These are phyloP conservation scores for Allygus modestus DNA, from an alignment of 2,888 invertebrate species.

Conservation along the genomic window DNA sequence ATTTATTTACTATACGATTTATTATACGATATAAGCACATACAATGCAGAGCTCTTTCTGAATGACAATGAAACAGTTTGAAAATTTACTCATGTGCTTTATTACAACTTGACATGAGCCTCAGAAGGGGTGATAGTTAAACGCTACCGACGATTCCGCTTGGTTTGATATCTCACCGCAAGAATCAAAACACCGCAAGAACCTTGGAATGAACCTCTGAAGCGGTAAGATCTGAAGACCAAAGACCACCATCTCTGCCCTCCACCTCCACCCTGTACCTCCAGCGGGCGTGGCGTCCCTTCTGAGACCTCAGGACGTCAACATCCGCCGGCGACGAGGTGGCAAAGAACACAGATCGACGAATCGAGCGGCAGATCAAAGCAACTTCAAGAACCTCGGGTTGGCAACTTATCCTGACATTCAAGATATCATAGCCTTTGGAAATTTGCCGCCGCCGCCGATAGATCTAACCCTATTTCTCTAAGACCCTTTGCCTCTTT, in stretches of 20 bases:
- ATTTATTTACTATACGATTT: no score
- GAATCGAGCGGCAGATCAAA: constrained; percentile 33
- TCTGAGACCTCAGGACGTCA: not conserved
- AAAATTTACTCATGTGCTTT: no score
- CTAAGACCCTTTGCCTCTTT: not conserved
- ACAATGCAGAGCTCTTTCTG: no score
- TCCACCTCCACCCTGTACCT: not conserved
- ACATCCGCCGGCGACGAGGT: constrained; percentile 11
- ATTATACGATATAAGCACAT: no score
- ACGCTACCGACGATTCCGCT: no score
- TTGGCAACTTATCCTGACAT: constrained; percentile 6
- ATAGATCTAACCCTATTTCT: not conserved
- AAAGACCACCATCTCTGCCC: not conserved
- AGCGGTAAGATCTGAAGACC: constrained; percentile 34
- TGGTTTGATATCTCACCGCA: no score
- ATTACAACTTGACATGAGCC: no score
- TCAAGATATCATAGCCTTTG: not conserved
- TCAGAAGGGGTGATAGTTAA: no score
- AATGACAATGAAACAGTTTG: no score
- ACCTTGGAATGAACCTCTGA: not conserved
- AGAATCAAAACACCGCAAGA: not conserved
- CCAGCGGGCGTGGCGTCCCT: not conserved
- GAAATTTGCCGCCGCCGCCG: not conserved
- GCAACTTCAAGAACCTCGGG: not conserved
- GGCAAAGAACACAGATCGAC: not conserved